phyloP scores from a whole-genome alignment of 2,888 invertebrate genomes.

The Rhopalosiphum nymphaeae region DNA sequence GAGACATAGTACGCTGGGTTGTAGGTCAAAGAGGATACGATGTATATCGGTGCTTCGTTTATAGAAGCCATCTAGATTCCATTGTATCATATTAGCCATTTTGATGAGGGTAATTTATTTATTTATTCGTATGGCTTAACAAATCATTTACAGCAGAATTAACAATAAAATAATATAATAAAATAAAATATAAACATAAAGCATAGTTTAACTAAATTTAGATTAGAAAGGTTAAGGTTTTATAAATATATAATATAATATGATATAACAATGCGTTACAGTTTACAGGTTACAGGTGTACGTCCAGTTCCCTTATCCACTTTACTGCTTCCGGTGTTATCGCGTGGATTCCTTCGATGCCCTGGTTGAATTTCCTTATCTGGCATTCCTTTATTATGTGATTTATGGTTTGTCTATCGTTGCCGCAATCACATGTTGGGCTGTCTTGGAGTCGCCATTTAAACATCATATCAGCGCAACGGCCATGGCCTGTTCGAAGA shows the following conservation, averaged over 20 bases:
- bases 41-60: background rate
- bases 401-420: background rate
- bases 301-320: conserved; percentile 11
- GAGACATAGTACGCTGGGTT: background rate
- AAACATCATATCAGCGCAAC: too few relatives aligned
- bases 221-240: too few relatives aligned
- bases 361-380: background rate
- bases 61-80: conserved; percentile 29
- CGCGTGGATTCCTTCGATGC: conserved; percentile 24
- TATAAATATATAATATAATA: background rate
- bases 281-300: background rate
- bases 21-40: background rate
- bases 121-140: background rate
- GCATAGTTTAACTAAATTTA: too few relatives aligned
- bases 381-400: background rate
- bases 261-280: background rate
- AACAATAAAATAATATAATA: background rate
- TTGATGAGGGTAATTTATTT: background rate
- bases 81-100: background rate
- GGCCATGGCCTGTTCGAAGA: too few relatives aligned
- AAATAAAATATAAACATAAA: background rate
- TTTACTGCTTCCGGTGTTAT: conserved; percentile 15
- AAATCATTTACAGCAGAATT: background rate
- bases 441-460: background rate
- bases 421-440: background rate